Base-by-base conservation (phyloP, 2,113 vertebrate genomes). In the Gavia stellata region DNA sequence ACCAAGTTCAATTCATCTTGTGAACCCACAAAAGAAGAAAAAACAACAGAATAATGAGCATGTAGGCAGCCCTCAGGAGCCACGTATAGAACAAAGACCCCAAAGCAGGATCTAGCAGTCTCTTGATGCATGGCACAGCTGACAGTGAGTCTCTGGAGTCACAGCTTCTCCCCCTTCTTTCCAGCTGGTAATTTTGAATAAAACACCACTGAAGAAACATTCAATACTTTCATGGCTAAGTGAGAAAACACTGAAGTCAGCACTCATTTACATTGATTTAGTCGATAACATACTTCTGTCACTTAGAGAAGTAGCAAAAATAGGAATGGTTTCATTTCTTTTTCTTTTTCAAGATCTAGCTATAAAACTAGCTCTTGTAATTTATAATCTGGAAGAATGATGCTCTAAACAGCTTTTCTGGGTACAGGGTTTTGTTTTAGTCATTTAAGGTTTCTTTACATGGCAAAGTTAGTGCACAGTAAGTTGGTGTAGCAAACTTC, bases 121-220 rank as follows among this genome's bases (percentile, higher is more conserved):
- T 87, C 72, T 86, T 34, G 53, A 80, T 42, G 49, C 25, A 34
- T 21, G 31, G 65, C 50, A 87, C 81, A 91, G 84, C 73, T 96
- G 93, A 67, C 44, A 83, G 82, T 0, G 3, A 81, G 53, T 81
- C 31, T 85, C 73, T 63, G 73, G 61, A 95, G 65, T 34, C 56
- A 94, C 50, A 91, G 58, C 14, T 91, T 91, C n/a, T 82, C 18
- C 28, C 8, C 21, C 25, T 88, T 86, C 81, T 84, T 87, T 83
- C 84, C 90, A 95, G 81, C 52, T 95, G 84, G 74, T 62, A 91
- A 85, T 72, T 79, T 82, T 93, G 70, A 91, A 94, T 90, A 94
- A 89, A 86, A 83, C 65, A 71, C 34, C 47, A 49, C 62, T 82
- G 79, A 91, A 82, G 49, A 92, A 85, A 90, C 15, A 77, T 56